Percentiles rank a stretch among this genome's conserved stretches.
phyloP scores from a whole-genome alignment of 2,888 invertebrate genomes.

The Oxystoma pomonae region DNA sequence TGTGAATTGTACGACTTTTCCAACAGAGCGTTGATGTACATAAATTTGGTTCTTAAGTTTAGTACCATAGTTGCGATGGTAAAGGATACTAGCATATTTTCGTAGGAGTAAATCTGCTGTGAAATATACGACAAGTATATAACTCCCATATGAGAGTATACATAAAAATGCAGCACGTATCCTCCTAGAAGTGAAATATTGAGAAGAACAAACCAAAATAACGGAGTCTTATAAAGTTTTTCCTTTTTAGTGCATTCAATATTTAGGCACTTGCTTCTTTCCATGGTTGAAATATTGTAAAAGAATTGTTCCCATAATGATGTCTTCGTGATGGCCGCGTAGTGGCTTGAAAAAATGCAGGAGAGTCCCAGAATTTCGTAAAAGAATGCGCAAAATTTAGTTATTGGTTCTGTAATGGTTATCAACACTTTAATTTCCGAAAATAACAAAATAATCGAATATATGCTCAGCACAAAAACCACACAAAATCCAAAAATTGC shows the following conservation, averaged over 20 bases:
- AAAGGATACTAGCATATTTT: background rate
- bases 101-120: background rate
- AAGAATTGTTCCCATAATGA: conserved; percentile 20
- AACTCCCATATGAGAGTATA: background rate
- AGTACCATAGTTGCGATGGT: background rate
- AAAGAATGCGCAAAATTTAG: background rate
- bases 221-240: background rate
- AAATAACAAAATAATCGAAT: background rate
- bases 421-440: background rate
- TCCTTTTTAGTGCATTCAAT: background rate
- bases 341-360: background rate
- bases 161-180: background rate
- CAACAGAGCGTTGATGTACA: background rate
- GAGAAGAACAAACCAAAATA: background rate
- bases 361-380: background rate
- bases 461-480: background rate
- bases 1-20: conserved; percentile 1
- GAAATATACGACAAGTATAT: conserved; percentile 6
- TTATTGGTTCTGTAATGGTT: background rate
- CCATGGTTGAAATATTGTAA: conserved; percentile 15
- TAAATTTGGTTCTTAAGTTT: background rate
- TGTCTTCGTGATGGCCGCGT: conserved; percentile 10
- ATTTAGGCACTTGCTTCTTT: conserved; percentile 1
- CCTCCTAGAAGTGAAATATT: background rate
- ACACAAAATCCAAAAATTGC: background rate